Evolutionary conservation across 2,888 invertebrate genomes (phyloP).

Genomic region (Polietes domitor): DNA sequence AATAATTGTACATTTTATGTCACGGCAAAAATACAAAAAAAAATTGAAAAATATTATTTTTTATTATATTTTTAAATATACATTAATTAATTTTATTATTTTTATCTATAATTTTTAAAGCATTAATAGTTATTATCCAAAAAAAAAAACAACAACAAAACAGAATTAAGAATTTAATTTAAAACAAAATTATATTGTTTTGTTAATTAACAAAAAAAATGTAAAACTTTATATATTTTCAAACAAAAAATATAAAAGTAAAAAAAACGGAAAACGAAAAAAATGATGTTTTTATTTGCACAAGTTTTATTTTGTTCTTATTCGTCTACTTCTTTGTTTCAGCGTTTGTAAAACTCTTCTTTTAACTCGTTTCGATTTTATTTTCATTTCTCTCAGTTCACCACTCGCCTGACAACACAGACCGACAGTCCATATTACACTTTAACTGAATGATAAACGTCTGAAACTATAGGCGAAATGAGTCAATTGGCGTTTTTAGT

Average conservation of each 20-base stretch:
- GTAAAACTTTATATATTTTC: slow-evolving; percentile 64
- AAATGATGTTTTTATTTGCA: slow-evolving; percentile 68
- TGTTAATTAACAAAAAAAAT: slow-evolving; percentile 54
- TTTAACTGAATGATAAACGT: too few species aligned
- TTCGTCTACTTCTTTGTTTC: slow-evolving; percentile 34
- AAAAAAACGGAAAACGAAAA: slow-evolving; percentile 68
- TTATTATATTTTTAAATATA: slow-evolving; percentile 64
- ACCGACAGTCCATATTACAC: too few species aligned
- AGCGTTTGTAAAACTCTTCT: neutral
- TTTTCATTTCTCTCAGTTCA: too few species aligned
- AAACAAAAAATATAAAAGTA: slow-evolving; percentile 63
- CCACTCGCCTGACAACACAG: too few species aligned
- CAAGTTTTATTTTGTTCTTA: slow-evolving; percentile 58
- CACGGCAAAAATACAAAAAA: slow-evolving; percentile 48
- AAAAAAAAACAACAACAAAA: slow-evolving; percentile 44
- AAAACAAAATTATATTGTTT: slow-evolving; percentile 58
- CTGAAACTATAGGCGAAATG: too few species aligned
- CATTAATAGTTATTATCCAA: slow-evolving; percentile 62
- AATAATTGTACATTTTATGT: slow-evolving; percentile 63
- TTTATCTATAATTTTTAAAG: slow-evolving; percentile 62
- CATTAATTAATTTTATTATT: slow-evolving; percentile 64
- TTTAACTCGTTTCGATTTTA: too few species aligned
- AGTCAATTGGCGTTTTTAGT: too few species aligned
- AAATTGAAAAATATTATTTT: slow-evolving; percentile 56
- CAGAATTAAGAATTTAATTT: slow-evolving; percentile 60